These are phyloP conservation scores for Sipunculus nudus DNA, from an alignment of 2,888 invertebrate species.

Conservation along the genomic window DNA sequence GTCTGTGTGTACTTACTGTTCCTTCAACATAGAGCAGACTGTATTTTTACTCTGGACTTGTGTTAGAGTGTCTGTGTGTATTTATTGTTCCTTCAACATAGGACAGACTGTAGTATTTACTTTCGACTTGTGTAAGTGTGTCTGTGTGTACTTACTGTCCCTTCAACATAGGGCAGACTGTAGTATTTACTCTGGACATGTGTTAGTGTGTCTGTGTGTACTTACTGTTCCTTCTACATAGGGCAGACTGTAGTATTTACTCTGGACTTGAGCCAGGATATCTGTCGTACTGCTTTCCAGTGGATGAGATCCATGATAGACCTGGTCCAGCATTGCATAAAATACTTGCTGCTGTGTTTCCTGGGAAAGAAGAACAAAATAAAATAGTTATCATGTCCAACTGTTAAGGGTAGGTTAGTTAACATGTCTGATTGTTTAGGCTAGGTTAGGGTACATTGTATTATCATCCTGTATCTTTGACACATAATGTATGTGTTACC, in stretches of 20 bases:
- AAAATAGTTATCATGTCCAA: too few relatives aligned
- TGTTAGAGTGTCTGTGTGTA: too few relatives aligned
- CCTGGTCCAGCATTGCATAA: slow-evolving; percentile 91
- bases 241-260: slow-evolving; percentile 84
- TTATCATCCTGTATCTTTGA: too few relatives aligned
- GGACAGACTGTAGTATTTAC: too few relatives aligned
- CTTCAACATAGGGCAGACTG: slow-evolving; percentile 83
- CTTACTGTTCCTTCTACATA: slow-evolving; percentile 85
- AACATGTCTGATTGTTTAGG: too few relatives aligned
- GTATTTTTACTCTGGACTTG: too few relatives aligned
- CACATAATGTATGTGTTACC: too few relatives aligned
- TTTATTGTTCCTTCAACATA: too few relatives aligned
- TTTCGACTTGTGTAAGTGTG: neutral
- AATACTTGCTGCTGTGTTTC: slow-evolving; percentile 71
- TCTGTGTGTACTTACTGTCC: slow-evolving; percentile 75
- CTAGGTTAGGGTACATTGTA: too few relatives aligned
- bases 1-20: too few relatives aligned
- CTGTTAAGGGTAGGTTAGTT: too few relatives aligned
- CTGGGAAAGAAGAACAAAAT: slow-evolving; percentile 30
- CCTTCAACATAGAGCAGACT: too few relatives aligned
- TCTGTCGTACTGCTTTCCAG: slow-evolving; percentile 73
- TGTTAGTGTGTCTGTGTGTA: neutral
- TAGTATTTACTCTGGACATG: slow-evolving; percentile 67
- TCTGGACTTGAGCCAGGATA: slow-evolving; percentile 80
- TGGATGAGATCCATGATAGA: slow-evolving; percentile 79